Conservation (phyloP, 2,113 vertebrate genomes). For the Calidris pygmaea region DNA sequence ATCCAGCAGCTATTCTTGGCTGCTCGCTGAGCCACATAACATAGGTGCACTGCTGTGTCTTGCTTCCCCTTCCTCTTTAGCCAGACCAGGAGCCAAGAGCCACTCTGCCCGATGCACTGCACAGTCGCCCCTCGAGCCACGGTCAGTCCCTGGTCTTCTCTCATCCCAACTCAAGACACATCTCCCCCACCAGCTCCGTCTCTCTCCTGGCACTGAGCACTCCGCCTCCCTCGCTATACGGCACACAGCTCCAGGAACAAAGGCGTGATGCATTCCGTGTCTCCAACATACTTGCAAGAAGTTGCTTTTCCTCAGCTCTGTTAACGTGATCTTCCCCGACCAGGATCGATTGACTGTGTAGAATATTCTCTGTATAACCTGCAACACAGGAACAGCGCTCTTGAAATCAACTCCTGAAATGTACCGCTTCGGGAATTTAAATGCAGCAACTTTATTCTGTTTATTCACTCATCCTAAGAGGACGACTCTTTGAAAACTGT, state of each 20-base stretch:
- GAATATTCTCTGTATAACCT: slow-evolving; percentile 99
- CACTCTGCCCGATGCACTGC: neutral
- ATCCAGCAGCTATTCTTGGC: neutral
- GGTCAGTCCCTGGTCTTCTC: neutral
- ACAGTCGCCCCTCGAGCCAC: rapidly evolving
- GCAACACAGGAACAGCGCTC: slow-evolving; percentile 31
- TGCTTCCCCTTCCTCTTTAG: neutral
- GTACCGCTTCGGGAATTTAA: neutral
- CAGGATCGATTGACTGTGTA: slow-evolving; percentile 98
- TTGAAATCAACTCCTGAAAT: neutral
- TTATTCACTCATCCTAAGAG: neutral
- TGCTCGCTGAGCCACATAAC: neutral
- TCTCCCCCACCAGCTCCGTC: neutral
- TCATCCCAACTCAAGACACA: neutral
- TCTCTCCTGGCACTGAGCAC: neutral
- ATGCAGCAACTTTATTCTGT: neutral
- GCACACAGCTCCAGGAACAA: neutral
- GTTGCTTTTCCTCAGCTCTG: slow-evolving; percentile 95
- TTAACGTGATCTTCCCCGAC: slow-evolving; percentile 93
- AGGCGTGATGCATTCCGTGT: neutral
- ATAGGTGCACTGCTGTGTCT: neutral
- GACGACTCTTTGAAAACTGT: neutral
- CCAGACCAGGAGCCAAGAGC: neutral
- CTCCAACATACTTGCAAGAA: slow-evolving; percentile 87
- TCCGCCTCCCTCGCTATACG: neutral